Percentiles rank a stretch among this genome's conserved stretches.
Evolutionary conservation across 2,797 vertebrate species (phyloP).

Genomic region (Aldrovandia affinis): DNA sequence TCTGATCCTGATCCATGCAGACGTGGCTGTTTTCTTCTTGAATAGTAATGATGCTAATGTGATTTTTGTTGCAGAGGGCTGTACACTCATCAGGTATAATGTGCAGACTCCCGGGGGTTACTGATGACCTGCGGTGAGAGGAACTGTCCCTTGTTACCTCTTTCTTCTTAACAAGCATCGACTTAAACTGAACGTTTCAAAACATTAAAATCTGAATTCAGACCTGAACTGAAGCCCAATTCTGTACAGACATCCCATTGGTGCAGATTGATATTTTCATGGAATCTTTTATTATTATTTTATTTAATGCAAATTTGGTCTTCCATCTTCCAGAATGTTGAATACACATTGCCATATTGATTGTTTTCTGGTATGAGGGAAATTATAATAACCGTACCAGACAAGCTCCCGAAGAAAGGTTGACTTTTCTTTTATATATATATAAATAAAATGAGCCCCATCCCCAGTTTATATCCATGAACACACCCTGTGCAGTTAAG

Average conservation of each 20-base stretch:
- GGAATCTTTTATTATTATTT: not conserved
- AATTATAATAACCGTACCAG: not conserved
- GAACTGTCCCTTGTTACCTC: constrained; percentile 9
- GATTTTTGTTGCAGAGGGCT: not conserved
- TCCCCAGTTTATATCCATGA: not conserved
- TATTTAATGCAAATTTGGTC: constrained; percentile 52
- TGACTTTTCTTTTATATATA: not conserved
- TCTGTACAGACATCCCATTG: not conserved
- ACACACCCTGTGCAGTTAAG: constrained; percentile 39
- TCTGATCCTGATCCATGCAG: not conserved
- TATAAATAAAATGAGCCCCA: not conserved
- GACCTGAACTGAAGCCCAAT: constrained; percentile 3
- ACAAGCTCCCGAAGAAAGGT: not conserved
- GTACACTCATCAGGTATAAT: not conserved
- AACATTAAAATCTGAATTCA: not conserved
- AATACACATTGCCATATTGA: not conserved
- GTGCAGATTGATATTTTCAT: constrained; percentile 7
- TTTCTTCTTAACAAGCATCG: not conserved
- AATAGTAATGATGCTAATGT: not conserved
- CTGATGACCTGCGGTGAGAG: constrained; percentile 12
- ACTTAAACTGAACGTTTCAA: not conserved
- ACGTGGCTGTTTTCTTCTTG: not conserved
- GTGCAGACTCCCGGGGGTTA: not conserved
- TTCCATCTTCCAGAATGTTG: constrained; percentile 49
- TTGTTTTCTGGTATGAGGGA: not conserved